These are phyloP conservation scores for Alviniconcha marisindica DNA, from an alignment of 1,140 invertebrate species.

Conservation along the genomic window DNA sequence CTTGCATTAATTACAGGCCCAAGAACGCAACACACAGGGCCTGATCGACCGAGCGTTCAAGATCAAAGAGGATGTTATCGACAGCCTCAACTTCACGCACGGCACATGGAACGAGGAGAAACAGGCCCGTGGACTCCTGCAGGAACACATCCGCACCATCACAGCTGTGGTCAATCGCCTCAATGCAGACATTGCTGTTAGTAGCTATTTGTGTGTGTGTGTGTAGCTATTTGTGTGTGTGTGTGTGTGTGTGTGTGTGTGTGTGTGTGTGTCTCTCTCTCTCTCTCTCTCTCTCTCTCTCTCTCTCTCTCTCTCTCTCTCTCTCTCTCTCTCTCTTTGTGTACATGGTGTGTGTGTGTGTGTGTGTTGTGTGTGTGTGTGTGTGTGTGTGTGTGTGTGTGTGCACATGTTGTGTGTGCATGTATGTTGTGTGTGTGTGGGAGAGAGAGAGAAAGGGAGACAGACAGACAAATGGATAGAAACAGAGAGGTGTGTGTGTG, in stretches of 20 bases:
- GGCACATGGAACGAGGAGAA: slow-evolving; percentile 74
- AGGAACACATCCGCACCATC: slow-evolving; percentile 75
- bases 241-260: too few relatives aligned
- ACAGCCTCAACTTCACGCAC: slow-evolving; percentile 73
- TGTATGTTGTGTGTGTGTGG: too few relatives aligned
- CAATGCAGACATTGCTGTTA: slow-evolving; percentile 72
- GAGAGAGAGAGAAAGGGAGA: too few relatives aligned
- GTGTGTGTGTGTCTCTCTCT: slow-evolving; percentile 10
- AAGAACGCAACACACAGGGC: slow-evolving; percentile 46
- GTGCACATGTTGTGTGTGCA: too few relatives aligned
- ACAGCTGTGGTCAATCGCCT: slow-evolving; percentile 72
- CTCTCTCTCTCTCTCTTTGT: not conserved
- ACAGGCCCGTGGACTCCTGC: slow-evolving; percentile 66
- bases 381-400: not conserved
- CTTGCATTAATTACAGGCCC: slow-evolving; percentile 17
- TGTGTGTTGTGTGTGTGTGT: not conserved
- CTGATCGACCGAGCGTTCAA: slow-evolving; percentile 71
- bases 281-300: not conserved
- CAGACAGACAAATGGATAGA: too few relatives aligned
- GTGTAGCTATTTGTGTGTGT: too few relatives aligned
- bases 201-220: slow-evolving; percentile 29
- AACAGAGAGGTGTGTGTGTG: too few relatives aligned
- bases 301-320: not conserved
- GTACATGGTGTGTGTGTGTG: not conserved
- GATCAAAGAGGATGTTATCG: slow-evolving; percentile 75